Base-by-base conservation (phyloP, 2,888 invertebrate genomes). In the Amaurobius ferox region DNA sequence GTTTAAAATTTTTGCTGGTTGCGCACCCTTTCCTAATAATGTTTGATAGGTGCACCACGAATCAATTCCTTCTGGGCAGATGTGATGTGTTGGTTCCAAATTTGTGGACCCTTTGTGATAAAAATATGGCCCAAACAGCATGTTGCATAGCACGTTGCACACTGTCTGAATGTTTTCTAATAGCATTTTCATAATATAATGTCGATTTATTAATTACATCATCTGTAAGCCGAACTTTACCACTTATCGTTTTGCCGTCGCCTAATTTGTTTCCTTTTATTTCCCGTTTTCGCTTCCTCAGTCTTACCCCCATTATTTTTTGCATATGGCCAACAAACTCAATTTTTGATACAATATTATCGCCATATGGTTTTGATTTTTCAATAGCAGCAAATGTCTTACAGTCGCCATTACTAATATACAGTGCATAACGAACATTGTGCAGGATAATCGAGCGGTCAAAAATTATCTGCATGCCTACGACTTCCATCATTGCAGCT, bases 361-460 rank as follows among this genome's bases (percentile, higher is more conserved):
- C 23, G 9, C 26, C 61, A 61, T 61, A 61, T 1, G 61, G 61
- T 61, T 61, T 26, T 26, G 61, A 61, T 61, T 61, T 61, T 26
- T 26, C 6, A 1, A 61, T 61, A 26, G 19, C 44, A 5, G 19
- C 16, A 23, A 48, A 68, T n/a, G 48, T 62, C 19, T 35, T 64
- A 9, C 19, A 30, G 28, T 74, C 74, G 0, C 74, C 74, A 28
- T 74, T 64, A 16, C 74, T 64, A n/a, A 77, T 77, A 23, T 77
- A 77, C 11, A 19, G n/a, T 0, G 19, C 48, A 48, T 67, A 77
- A 7, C 28, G 28, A 0, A 19, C 26, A 2, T 48, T 26, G 26
- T n/a, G 5, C 9, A 40, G 13, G 1, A 13, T 5, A 9, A 30
- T 19, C 0, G 67, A 67, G 0, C 67, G 9, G 0, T 1, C 2